A percentile compares a stretch with the other conserved stretches of the same genome.
These are phyloP conservation scores for Lepidocolaptes lacrymiger DNA, from an alignment of 2,797 vertebrate genomes.

Conservation along the genomic window DNA sequence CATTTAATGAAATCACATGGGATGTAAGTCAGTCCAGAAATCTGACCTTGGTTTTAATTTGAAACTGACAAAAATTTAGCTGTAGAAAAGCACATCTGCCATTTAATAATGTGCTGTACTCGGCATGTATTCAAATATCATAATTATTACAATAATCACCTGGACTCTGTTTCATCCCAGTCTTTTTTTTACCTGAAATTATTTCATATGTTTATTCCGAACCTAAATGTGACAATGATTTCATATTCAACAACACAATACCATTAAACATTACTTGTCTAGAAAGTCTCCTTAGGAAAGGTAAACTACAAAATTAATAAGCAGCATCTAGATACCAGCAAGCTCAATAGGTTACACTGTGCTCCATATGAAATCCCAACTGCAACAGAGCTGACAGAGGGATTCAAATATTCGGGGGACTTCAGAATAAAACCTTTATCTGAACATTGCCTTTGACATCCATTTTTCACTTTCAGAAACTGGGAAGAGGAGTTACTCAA, in stretches of 20 bases:
- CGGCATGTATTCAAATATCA: neutral
- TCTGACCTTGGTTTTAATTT: neutral
- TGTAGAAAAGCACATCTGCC: neutral
- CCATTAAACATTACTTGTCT: neutral
- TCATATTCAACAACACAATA: neutral
- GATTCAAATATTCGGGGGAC: neutral
- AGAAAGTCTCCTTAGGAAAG: neutral
- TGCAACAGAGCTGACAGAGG: neutral
- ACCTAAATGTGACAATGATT: neutral
- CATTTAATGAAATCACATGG: neutral
- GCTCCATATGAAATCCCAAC: neutral
- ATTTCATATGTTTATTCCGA: neutral
- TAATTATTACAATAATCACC: neutral
- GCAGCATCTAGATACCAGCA: neutral
- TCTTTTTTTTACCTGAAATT: neutral
- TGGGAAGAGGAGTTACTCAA: neutral
- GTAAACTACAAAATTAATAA: neutral
- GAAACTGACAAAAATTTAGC: neutral
- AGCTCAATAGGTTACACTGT: neutral
- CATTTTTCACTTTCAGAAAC: neutral
- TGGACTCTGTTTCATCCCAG: neutral
- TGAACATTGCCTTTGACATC: neutral
- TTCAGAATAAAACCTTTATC: neutral
- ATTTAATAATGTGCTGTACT: neutral
- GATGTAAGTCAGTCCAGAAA: slow-evolving; percentile 9